Conservation (phyloP, 1,140 invertebrate genomes). For the Hyposmocoma kahamanoa region DNA sequence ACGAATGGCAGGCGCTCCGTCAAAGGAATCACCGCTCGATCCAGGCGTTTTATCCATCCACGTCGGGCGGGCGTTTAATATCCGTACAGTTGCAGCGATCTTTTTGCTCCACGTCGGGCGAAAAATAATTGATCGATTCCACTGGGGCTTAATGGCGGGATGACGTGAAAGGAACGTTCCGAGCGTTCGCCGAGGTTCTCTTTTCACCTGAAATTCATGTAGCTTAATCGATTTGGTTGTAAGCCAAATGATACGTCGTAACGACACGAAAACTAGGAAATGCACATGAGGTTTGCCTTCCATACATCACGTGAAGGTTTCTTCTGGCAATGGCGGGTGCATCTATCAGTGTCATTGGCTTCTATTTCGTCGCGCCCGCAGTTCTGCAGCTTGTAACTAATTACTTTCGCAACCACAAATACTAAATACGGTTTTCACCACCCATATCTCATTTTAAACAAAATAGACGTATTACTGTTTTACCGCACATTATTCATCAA, state of each 20-base stretch:
- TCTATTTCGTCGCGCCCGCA: neutral
- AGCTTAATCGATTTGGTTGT: neutral
- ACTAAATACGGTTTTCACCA: too few relatives aligned
- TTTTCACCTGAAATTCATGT: slow-evolving; percentile 23
- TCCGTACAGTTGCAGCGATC: slow-evolving; percentile 45
- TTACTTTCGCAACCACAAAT: neutral
- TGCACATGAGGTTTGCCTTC: neutral
- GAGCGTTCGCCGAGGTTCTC: slow-evolving; percentile 16
- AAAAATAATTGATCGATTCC: slow-evolving; percentile 66
- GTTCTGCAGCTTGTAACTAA: neutral
- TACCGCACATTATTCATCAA: too few relatives aligned
- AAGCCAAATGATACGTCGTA: slow-evolving; percentile 1
- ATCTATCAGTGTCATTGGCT: neutral
- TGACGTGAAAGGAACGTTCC: slow-evolving; percentile 41
- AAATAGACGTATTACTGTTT: too few relatives aligned
- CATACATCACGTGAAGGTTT: neutral
- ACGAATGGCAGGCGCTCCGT: slow-evolving; percentile 47
- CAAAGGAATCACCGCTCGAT: slow-evolving; percentile 41
- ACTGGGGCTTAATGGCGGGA: slow-evolving; percentile 46
- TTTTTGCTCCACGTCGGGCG: slow-evolving; percentile 49
- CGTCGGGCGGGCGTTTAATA: slow-evolving; percentile 58
- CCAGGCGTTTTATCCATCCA: slow-evolving; percentile 47
- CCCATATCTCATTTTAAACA: too few relatives aligned
- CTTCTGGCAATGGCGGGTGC: slow-evolving; percentile 1
- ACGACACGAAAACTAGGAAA: neutral